A percentile compares a stretch with the other conserved stretches of the same genome.
Evolutionary conservation across 2,888 invertebrate species (phyloP).

Genomic region (Melanophora roralis): DNA sequence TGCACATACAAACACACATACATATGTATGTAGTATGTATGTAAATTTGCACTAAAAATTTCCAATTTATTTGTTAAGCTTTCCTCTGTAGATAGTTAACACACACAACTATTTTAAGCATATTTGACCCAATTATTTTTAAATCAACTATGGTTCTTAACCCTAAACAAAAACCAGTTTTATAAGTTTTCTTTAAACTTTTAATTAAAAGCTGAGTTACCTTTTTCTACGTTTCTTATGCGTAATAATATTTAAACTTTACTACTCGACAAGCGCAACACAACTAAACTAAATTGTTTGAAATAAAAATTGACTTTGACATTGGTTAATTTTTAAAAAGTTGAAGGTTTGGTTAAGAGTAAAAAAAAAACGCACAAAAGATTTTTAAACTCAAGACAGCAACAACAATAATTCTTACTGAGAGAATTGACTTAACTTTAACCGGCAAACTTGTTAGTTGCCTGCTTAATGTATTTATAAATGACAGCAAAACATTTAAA

Average conservation of each 20-base stretch:
- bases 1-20: too few species aligned
- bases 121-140: conserved; percentile 37
- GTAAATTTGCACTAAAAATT: not conserved
- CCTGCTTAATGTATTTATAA: not conserved
- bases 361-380: not conserved
- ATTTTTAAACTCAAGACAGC: not conserved
- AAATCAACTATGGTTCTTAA: not conserved
- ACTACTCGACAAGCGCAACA: conserved; percentile 43
- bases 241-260: conserved; percentile 44
- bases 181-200: not conserved
- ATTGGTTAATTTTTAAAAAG: conserved; percentile 18
- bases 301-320: conserved; percentile 42
- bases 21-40: not conserved
- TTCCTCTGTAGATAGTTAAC: conserved; percentile 6
- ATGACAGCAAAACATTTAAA: not conserved
- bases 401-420: not conserved
- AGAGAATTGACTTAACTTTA: not conserved
- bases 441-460: not conserved
- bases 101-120: not conserved
- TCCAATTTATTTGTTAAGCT: conserved; percentile 6
- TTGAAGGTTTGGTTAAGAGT: not conserved
- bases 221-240: conserved; percentile 3
- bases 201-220: too few species aligned
- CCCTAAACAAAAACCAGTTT: conserved; percentile 19
- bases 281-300: conserved; percentile 48